phyloP scores from a whole-genome alignment of 92 coral and sea anemone genomes.

The Umimayanthus chanpuru region DNA sequence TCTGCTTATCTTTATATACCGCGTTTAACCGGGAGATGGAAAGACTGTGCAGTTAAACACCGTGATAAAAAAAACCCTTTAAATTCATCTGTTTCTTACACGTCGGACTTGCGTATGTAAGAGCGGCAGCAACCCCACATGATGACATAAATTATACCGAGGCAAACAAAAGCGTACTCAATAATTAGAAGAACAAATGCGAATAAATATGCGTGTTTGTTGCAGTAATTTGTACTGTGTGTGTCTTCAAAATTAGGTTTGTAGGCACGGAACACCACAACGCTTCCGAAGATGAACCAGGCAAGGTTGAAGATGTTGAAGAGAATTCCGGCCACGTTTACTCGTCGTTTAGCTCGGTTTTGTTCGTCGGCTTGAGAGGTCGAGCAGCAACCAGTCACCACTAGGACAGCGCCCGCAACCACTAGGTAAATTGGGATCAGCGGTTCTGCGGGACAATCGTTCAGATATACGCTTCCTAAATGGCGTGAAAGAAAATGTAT shows the following conservation, averaged over 20 bases:
- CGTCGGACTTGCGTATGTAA: constrained; percentile 22
- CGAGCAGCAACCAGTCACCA: not conserved
- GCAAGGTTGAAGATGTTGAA: constrained; percentile 11
- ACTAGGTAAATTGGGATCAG: constrained; percentile 38
- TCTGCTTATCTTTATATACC: too few relatives aligned
- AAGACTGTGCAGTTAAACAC: not conserved
- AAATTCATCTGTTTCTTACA: not conserved
- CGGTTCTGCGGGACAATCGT: constrained; percentile 11
- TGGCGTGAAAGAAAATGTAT: not conserved
- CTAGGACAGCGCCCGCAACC: constrained; percentile 25
- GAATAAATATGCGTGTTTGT: constrained; percentile 26
- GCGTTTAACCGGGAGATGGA: not conserved
- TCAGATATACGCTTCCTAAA: constrained; percentile 21
- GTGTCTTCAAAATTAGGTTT: constrained; percentile 13
- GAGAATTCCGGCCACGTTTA: constrained; percentile 21
- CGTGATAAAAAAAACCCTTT: not conserved
- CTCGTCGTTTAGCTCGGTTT: too few relatives aligned
- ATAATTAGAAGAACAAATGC: constrained; percentile 27
- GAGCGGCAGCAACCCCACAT: constrained; percentile 42
- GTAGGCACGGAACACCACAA: constrained; percentile 32
- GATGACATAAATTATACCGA: not conserved
- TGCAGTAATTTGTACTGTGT: not conserved
- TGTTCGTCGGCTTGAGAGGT: too few relatives aligned
- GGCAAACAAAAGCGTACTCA: constrained; percentile 19
- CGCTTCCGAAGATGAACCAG: constrained; percentile 14